phyloP scores from a whole-genome alignment of 2,797 vertebrate genomes.

The Thamnophis elegans region DNA sequence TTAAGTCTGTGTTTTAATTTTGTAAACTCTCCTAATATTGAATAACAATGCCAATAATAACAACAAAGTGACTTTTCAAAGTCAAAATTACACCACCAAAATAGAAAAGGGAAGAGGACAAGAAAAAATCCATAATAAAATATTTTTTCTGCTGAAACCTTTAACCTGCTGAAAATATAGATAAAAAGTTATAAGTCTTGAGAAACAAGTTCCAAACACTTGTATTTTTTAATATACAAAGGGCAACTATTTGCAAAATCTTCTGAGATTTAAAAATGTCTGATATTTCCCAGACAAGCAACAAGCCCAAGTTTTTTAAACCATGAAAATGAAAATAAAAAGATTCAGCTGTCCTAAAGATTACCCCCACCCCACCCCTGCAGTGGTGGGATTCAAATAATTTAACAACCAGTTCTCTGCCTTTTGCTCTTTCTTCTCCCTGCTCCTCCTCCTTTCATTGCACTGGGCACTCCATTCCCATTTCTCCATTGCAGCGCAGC shows the following conservation, averaged over 20 bases:
- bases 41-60: neutral
- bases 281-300: neutral
- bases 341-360: neutral
- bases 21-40: neutral
- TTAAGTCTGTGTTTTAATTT: neutral
- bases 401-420: too few species aligned
- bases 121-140: neutral
- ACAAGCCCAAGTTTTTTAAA: constrained; percentile 6
- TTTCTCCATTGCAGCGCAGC: too few species aligned
- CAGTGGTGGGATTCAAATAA: too few species aligned
- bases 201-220: neutral
- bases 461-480: too few species aligned
- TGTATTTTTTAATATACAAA: neutral
- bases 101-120: neutral
- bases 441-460: too few species aligned
- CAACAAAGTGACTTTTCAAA: neutral
- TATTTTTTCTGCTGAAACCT: neutral
- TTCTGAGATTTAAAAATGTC: neutral
- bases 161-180: neutral
- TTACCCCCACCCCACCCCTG: neutral
- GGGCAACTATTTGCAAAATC: neutral
- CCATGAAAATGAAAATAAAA: constrained; percentile 14
- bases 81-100: neutral
- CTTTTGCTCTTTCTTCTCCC: too few species aligned
- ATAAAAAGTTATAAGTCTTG: neutral